Evolutionary conservation across 1,140 invertebrate species (phyloP), one percentile per base, ranked within the genome.

Genomic region (Asobara japonica): DNA sequence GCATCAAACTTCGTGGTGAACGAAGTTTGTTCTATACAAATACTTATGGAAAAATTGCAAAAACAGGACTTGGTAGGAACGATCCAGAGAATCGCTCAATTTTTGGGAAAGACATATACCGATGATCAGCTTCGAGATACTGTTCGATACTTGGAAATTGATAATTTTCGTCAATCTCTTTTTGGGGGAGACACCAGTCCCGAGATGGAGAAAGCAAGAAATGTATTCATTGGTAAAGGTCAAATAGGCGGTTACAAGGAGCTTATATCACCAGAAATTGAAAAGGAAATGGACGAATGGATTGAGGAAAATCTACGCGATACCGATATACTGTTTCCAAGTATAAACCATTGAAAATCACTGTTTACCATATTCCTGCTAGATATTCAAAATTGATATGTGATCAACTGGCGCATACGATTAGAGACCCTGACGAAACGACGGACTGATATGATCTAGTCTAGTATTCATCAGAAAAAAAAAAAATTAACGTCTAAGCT

Each of bases 201-300:
- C 13, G 22, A 29, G 4, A 11, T 3, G n/a, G 3, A 22, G 16
- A 6, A 0, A 0, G 11, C 3, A 0, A 61, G 5, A 0, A 30
- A n/a, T 13, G 6, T 22, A 13, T 61, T 61, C 56, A 25, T 61
- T 3, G 25, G 56, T 29, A 27, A 61, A 61, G 56, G 56, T 29
- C 20, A 61, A 61, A 29, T 61, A 4, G 56, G 56, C 8, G 56
- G 56, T 29, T 61, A 61, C 25, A 61, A 61, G 30, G 56, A 61
- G 0, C 25, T 61, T 5, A 29, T 61, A 61, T 29, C 56, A 27
- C 25, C 13, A 29, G 25, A 61, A 30, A 61, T 61, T 8, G 25
- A 61, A 5, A 61, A 61, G 16, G 56, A 61, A 61, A 61, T 61
- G 22, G 56, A 61, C 16, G 56, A 61, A 6, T 61, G 56, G 56